Conservation (phyloP, 2,888 invertebrate genomes). For the Phragmatobia fuliginosa region DNA sequence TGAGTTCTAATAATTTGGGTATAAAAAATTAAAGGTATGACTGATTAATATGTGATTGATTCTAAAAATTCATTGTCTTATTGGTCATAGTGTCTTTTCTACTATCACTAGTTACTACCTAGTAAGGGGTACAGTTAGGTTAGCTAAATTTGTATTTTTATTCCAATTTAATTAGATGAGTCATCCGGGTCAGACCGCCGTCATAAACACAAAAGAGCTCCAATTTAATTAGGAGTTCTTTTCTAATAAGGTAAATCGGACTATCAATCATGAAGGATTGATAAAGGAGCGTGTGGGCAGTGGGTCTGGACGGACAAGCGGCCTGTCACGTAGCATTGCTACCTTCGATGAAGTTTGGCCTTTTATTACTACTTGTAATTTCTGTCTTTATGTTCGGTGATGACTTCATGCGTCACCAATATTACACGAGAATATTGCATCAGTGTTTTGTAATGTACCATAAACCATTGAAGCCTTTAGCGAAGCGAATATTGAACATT, state of each 20-base stretch:
- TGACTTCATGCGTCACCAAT: conserved; percentile 25
- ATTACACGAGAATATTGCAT: conserved; percentile 18
- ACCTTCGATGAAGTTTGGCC: conserved; percentile 49
- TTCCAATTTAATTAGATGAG: conserved; percentile 44
- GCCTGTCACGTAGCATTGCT: conserved; percentile 45
- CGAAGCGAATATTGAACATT: conserved; percentile 28
- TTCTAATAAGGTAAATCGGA: conserved; percentile 39
- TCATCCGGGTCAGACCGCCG: conserved; percentile 44
- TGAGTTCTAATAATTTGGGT: background rate
- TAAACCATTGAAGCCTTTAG: conserved; percentile 10
- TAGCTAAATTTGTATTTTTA: conserved; percentile 14
- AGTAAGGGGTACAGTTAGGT: conserved; percentile 5
- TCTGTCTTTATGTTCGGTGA: conserved; percentile 42
- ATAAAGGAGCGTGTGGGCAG: conserved; percentile 53
- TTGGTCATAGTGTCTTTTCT: too few relatives aligned
- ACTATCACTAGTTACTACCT: background rate
- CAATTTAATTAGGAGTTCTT: conserved; percentile 47
- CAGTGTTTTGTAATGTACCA: conserved; percentile 23
- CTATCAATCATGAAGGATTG: conserved; percentile 54
- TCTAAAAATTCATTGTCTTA: too few relatives aligned
- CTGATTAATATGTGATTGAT: too few relatives aligned
- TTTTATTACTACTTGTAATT: conserved; percentile 42
- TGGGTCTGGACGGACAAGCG: conserved; percentile 28
- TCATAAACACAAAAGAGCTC: conserved; percentile 39
- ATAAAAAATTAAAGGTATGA: background rate